Evolutionary conservation across 2,797 vertebrate genomes (phyloP).

Genomic region (Acanthurus tractus): DNA sequence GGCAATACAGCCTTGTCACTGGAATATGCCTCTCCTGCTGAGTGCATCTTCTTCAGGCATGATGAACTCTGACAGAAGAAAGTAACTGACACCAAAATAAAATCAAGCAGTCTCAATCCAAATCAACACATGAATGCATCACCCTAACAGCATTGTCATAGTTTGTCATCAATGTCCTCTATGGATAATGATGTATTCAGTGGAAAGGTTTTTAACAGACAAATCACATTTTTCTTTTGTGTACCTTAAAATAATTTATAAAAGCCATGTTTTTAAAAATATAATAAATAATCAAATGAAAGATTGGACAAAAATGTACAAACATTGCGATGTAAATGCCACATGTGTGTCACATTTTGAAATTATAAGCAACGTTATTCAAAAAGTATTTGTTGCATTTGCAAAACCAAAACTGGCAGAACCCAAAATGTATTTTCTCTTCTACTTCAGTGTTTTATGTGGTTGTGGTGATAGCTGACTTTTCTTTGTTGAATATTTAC

Average conservation of each 20-base stretch:
- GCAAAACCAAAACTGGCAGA: background rate
- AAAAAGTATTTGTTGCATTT: background rate
- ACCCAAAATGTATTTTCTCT: background rate
- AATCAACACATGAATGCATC: constrained; percentile 24
- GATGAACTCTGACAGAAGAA: constrained; percentile 44
- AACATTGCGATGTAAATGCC: background rate
- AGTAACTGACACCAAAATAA: constrained; percentile 46
- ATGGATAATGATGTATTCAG: background rate
- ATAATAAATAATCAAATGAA: background rate
- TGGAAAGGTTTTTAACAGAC: background rate
- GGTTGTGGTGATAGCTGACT: background rate
- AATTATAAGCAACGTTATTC: background rate
- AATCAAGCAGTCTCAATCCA: constrained; percentile 38
- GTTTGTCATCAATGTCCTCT: constrained; percentile 8
- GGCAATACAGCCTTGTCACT: constrained; percentile 80
- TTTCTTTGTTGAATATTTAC: constrained; percentile 13
- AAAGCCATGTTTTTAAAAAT: background rate
- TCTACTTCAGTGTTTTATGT: constrained; percentile 7
- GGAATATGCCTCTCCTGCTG: constrained; percentile 68
- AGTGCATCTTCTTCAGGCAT: constrained; percentile 54
- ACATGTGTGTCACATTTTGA: background rate
- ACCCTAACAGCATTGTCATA: background rate
- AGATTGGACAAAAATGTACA: background rate
- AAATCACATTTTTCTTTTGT: background rate
- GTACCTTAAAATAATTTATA: background rate